Percentiles rank a stretch among this genome's conserved stretches.
Evolutionary conservation across 2,113 vertebrate genomes (phyloP).

Genomic region (Acanthisitta chloris): DNA sequence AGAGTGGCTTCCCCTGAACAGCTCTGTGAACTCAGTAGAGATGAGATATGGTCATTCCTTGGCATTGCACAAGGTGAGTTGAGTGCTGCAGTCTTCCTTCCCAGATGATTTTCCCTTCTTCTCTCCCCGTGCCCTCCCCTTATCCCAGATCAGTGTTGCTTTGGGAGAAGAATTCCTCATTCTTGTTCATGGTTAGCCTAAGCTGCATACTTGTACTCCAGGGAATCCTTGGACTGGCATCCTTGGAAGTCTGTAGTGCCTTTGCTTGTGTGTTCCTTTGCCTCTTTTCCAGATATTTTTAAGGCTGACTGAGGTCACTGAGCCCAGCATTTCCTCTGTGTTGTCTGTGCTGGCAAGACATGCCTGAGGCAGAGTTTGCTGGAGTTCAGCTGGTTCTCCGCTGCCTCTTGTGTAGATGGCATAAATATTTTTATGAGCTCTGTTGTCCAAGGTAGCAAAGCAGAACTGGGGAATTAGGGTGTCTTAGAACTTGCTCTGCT

Average conservation of each 20-base stretch:
- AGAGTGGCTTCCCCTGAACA: constrained; percentile 85
- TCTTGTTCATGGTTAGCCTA: background rate
- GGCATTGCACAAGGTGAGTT: constrained; percentile 83
- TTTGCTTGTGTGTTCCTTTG: background rate
- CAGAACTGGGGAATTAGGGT: background rate
- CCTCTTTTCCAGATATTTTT: background rate
- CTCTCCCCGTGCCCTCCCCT: background rate
- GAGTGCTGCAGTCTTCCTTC: background rate
- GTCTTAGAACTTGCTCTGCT: background rate
- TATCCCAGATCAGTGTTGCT: background rate
- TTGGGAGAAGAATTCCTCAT: background rate
- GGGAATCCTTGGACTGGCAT: background rate
- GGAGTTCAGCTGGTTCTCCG: background rate
- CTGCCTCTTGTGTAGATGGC: background rate
- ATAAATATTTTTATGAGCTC: background rate
- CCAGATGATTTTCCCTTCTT: background rate
- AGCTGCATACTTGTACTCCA: background rate
- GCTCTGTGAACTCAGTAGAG: constrained; percentile 81
- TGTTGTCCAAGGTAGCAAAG: background rate
- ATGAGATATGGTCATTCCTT: constrained; percentile 92
- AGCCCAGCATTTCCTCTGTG: background rate
- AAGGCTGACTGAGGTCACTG: background rate
- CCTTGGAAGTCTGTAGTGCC: background rate
- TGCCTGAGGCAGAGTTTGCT: background rate
- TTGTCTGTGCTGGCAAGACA: background rate